Base-by-base conservation (phyloP, 2,888 invertebrate genomes). In the Siphlonurus alternatus region DNA sequence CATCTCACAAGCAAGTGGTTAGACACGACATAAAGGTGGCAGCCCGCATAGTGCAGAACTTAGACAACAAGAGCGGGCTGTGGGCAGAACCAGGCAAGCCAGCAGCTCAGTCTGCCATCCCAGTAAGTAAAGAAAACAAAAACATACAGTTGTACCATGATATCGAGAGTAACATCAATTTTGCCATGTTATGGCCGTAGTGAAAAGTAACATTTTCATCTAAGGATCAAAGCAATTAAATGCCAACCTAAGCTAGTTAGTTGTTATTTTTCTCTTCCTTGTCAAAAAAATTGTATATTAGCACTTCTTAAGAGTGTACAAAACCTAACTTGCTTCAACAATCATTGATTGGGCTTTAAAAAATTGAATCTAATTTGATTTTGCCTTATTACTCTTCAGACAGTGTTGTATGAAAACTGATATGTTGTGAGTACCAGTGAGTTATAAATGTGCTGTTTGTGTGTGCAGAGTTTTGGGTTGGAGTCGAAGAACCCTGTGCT, bases 11-110 rank as follows among this genome's bases (percentile, higher is more conserved):
- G 69, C 84, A 87, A 67, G 89, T 95, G 64, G 86, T 95, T 24
- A 82, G 93, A 23, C 87, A 93, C 19, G 97, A 98, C 75, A 93
- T 98, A 59, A 88, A 94, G 67, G 79, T 96, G 63, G 89, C 94
- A 61, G 95, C 96, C 0, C 88, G 90, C 71, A 90, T 97, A 22
- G 89, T 93, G 23, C 87, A 95, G 71, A 88, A 92, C 76, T 81
- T 97, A 68, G 98, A 98, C 75, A 83, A 84, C 24, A 88, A 90
- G 71, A 85, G 88, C 66, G 83, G 83, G 19, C 79, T 96, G 25
- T 96, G 95, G 95, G 78, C 78, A 5, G 78, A 77, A 20, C 65
- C 77, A 64, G 72, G 73, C 1, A 19, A 25, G 10, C 25, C 5
- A 5, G 64, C 59, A 5, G 18, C n/a, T 24, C 23, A 60, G 15